Percentiles rank a stretch among this genome's conserved stretches.
These are phyloP conservation scores for Octonoba sinensis DNA, from an alignment of 2,888 invertebrate species.

Conservation along the genomic window DNA sequence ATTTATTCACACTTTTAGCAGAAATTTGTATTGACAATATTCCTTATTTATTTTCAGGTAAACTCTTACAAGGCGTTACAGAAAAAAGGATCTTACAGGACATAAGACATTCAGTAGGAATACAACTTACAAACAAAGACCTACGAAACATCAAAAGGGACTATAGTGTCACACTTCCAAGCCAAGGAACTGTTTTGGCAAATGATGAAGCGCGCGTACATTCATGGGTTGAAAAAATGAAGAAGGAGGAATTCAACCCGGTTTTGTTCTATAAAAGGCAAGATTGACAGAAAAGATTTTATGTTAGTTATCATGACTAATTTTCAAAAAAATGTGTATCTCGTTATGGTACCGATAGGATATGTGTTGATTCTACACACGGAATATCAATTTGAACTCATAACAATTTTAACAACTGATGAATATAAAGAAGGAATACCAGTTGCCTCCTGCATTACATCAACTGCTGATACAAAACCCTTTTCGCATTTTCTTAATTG, in stretches of 20 bases:
- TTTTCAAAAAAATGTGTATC: conserved; percentile 12
- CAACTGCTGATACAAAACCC: background rate
- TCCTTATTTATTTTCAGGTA: conserved; percentile 4
- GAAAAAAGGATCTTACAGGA: background rate
- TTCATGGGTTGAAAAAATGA: conserved; percentile 5
- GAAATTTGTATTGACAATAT: too few relatives aligned
- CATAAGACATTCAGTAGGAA: background rate
- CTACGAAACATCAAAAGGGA: conserved; percentile 7
- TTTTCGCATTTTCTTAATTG: background rate
- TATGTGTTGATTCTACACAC: conserved; percentile 6
- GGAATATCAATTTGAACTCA: conserved; percentile 11
- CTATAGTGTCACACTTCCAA: background rate
- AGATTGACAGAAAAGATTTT: conserved; percentile 10
- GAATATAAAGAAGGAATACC: conserved; percentile 14
- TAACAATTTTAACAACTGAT: conserved; percentile 10
- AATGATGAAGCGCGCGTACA: conserved; percentile 6
- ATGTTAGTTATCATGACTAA: conserved; percentile 13
- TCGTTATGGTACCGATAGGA: background rate
- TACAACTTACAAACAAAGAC: background rate
- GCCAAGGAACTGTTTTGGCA: background rate
- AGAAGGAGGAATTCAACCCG: background rate
- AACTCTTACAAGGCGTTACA: conserved; percentile 4
- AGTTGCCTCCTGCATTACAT: background rate
- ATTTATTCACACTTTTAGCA: too few relatives aligned
- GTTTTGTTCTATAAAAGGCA: conserved; percentile 10